Percentiles rank a stretch among this genome's conserved stretches.
phyloP scores from a whole-genome alignment of 30 jellyfish, hydroid and myxozoan species.

The Rhopilema esculentum region DNA sequence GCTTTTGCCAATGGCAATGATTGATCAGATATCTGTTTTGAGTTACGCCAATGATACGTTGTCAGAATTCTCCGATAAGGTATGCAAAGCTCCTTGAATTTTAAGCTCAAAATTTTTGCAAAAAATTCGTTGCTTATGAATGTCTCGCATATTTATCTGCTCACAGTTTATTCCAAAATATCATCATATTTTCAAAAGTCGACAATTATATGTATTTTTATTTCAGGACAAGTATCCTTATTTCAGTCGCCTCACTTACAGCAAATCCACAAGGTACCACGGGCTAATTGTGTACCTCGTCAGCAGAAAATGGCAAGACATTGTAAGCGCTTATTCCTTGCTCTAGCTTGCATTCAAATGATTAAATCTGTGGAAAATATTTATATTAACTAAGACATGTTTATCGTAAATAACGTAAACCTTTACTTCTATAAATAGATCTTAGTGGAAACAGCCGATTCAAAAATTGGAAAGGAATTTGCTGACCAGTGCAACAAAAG shows the following conservation, averaged over 20 bases:
- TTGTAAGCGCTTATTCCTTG: conserved; percentile 58
- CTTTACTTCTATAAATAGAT: background rate
- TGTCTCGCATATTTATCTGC: too few relatives aligned
- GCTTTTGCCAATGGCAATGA: conserved; percentile 74
- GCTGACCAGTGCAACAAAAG: conserved; percentile 31
- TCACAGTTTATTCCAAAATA: too few relatives aligned
- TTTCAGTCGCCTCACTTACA: conserved; percentile 83
- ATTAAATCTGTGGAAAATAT: too few relatives aligned
- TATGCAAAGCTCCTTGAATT: background rate
- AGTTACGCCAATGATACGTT: conserved; percentile 73
- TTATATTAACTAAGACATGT: too few relatives aligned
- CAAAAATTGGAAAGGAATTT: conserved; percentile 28
- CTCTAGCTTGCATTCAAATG: too few relatives aligned
- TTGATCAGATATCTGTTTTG: conserved; percentile 73
- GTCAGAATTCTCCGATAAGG: conserved; percentile 85
- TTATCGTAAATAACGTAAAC: background rate
- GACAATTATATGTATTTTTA: background rate
- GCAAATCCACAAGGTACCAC: conserved; percentile 58
- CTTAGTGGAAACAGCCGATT: conserved; percentile 16
- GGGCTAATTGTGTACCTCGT: conserved; percentile 73
- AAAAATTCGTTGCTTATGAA: background rate
- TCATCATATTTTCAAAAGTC: too few relatives aligned
- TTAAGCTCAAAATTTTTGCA: background rate
- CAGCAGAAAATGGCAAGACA: conserved; percentile 85
- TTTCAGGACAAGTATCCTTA: conserved; percentile 86